Evolutionary conservation across 2,113 vertebrate genomes (phyloP), one percentile per base, ranked within the genome.

Genomic region (Micronycteris hirsuta): DNA sequence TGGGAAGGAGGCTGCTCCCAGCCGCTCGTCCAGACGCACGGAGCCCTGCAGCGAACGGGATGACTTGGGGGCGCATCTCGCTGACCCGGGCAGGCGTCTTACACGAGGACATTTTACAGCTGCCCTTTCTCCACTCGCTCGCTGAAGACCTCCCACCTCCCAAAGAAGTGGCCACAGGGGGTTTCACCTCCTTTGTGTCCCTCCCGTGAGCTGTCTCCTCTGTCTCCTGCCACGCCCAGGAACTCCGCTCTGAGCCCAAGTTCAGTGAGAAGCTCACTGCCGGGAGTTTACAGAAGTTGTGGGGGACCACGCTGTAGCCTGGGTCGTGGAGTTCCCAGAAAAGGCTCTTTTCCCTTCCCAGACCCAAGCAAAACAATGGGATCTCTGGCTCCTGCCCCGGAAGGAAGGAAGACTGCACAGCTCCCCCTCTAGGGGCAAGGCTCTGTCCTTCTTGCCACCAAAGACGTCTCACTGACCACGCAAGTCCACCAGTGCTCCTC

Each of bases 401-500:
- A 76, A 77, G 68, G 76, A 84, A 68, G 56, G 20, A 13, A 28
- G n/a, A 33, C 47, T 56, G 49, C 73, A 47, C 77, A 63, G 36
- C 28, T 68, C 13, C 56, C 49, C 45, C 26, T 4, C 13, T 17
- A 58, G 26, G 9, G 28, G 10, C 26, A 0, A 28, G 61, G 41
- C 83, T 68, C 16, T 4, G 7, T 56, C 65, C 33, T 80, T 47
- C 74, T n/a, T 5, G 0, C 67, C 58, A 38, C 77, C 20, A 2
- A 52, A 43, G 38, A 13, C 0, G 0, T 70, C 47, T 10, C 20
- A 36, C 16, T 9, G 28, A 38, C 36, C 31, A 41, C 4, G 4
- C 2, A 2, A 33, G 49, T 17, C 3, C 4, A 20, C 7, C 2
- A 0, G 12, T 26, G 73, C 47, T 52, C n/a, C 5, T 0, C 0